A percentile compares a stretch with the other conserved stretches of the same genome.
Evolutionary conservation across 2,113 vertebrate genomes (phyloP).

Genomic region (Mionectes macconnelli): DNA sequence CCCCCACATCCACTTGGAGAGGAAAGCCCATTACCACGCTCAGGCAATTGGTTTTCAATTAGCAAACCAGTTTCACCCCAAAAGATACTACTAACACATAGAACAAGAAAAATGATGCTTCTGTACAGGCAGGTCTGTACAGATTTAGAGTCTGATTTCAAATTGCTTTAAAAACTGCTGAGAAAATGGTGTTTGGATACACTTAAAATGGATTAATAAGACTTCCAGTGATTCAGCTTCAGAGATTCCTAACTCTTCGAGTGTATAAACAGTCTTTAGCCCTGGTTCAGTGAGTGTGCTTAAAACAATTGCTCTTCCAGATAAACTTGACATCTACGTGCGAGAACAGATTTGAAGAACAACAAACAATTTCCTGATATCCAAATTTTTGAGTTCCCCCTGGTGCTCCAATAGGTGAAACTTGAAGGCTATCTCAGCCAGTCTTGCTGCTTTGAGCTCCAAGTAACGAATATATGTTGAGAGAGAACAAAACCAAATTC

Average conservation of each 20-base stretch:
- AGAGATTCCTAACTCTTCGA: background rate
- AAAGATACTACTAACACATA: background rate
- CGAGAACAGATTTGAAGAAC: background rate
- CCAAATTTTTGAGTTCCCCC: background rate
- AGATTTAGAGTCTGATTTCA: background rate
- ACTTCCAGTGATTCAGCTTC: background rate
- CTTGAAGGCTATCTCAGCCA: background rate
- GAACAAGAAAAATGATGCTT: background rate
- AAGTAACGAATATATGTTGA: background rate
- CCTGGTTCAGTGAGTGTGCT: background rate
- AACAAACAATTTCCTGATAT: background rate
- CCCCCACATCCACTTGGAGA: background rate
- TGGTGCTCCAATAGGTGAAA: background rate
- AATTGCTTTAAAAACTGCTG: background rate
- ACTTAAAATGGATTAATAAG: background rate
- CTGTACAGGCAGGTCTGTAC: background rate
- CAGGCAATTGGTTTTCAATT: background rate
- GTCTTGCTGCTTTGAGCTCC: background rate
- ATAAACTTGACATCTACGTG: background rate
- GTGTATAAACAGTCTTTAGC: background rate
- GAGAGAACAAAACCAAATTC: conserved; percentile 12
- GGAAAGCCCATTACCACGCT: background rate
- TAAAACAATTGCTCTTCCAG: background rate
- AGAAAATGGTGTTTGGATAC: background rate
- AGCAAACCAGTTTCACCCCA: background rate